A percentile compares a stretch with the other conserved stretches of the same genome.
Conservation (phyloP, 2,797 vertebrate genomes). For the Pampus argenteus region DNA sequence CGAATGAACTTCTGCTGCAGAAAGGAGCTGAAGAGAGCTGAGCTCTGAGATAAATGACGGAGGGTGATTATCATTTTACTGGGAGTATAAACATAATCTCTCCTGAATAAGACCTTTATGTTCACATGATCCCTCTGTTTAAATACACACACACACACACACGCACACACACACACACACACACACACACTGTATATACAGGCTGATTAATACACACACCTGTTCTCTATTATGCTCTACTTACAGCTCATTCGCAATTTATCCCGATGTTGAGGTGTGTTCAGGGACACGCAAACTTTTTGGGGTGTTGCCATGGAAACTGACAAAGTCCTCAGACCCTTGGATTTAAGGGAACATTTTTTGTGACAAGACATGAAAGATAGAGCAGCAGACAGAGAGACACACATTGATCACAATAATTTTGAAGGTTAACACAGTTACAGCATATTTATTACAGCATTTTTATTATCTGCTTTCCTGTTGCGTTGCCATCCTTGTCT, state of each 20-base stretch:
- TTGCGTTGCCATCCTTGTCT: slow-evolving; percentile 6
- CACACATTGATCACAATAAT: slow-evolving; percentile 19
- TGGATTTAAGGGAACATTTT: slow-evolving; percentile 34
- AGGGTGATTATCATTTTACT: slow-evolving; percentile 44
- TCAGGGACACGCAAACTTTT: slow-evolving; percentile 32
- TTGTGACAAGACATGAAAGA: slow-evolving; percentile 19
- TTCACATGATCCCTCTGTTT: slow-evolving; percentile 1
- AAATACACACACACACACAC: slow-evolving; percentile 14
- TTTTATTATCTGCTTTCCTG: neutral
- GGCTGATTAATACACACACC: slow-evolving; percentile 12
- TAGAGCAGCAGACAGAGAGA: slow-evolving; percentile 10
- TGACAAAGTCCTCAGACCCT: slow-evolving; percentile 24
- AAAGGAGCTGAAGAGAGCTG: slow-evolving; percentile 20
- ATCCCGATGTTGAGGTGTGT: neutral
- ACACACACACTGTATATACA: neutral
- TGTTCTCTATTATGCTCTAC: slow-evolving; percentile 35
- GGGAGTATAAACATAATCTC: slow-evolving; percentile 25
- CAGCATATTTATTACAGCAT: slow-evolving; percentile 2
- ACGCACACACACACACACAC: slow-evolving; percentile 3
- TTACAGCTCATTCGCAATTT: slow-evolving; percentile 18
- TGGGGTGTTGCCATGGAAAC: slow-evolving; percentile 46
- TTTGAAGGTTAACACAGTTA: slow-evolving; percentile 14
- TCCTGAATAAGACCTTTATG: slow-evolving; percentile 22
- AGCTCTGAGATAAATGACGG: slow-evolving; percentile 7
- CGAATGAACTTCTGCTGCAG: slow-evolving; percentile 34